These are phyloP conservation scores for Agrypnia vestita DNA, from an alignment of 1,140 invertebrate species.

Conservation along the genomic window DNA sequence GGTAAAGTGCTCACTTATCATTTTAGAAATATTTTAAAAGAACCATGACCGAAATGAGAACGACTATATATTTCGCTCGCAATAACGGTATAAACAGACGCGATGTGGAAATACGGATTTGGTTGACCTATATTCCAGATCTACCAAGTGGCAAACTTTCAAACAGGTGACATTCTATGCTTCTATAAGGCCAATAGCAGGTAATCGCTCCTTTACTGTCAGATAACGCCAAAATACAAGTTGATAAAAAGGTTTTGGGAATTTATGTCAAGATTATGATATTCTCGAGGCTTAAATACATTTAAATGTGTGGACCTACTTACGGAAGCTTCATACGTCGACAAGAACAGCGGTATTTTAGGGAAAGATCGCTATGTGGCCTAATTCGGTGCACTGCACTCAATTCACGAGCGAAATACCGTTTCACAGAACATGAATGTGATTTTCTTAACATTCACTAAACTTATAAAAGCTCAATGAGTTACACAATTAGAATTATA, in stretches of 20 bases:
- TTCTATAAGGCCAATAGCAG: constrained; percentile 50
- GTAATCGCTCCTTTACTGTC: constrained; percentile 49
- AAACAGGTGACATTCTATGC: constrained; percentile 55
- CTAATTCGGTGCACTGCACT: constrained; percentile 73
- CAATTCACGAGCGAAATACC: constrained; percentile 67
- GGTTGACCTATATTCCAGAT: constrained; percentile 54
- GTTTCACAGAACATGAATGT: constrained; percentile 41
- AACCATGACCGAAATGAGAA: constrained; percentile 6
- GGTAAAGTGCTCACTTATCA: not conserved
- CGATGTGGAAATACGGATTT: constrained; percentile 53
- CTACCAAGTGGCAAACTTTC: constrained; percentile 54
- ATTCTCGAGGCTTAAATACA: constrained; percentile 1
- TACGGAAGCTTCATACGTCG: constrained; percentile 71
- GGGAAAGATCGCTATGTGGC: constrained; percentile 75
- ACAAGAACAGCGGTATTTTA: constrained; percentile 75
- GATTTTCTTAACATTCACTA: constrained; percentile 42
- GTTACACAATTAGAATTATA: constrained; percentile 27
- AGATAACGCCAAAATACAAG: constrained; percentile 29
- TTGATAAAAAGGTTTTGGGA: constrained; percentile 13
- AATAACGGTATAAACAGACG: constrained; percentile 45
- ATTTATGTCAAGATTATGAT: not conserved
- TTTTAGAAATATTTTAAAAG: constrained; percentile 34
- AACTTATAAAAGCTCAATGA: constrained; percentile 28
- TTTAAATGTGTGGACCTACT: constrained; percentile 59
- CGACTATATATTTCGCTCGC: constrained; percentile 21